Evolutionary conservation across 2,797 vertebrate genomes (phyloP), one percentile per base, ranked within the genome.

Genomic region (Hippoglossus hippoglossus): DNA sequence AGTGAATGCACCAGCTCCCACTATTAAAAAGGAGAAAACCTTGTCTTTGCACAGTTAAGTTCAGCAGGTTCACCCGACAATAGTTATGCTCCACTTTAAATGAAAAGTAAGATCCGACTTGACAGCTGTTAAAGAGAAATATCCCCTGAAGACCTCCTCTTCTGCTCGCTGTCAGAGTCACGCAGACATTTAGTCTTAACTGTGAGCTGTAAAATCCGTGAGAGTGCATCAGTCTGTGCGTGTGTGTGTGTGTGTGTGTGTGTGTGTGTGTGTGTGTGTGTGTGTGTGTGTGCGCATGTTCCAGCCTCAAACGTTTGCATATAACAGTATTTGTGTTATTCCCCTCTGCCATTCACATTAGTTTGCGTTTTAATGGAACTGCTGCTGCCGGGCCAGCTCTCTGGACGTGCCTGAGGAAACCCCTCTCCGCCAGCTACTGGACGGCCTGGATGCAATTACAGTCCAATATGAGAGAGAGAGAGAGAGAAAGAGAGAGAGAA

Each of bases 361-460:
- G 58, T 6, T 55, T 16, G 19, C 73, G 25, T 63, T 10, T 10
- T 63, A 83, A 77, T 71, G 62, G 51, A 79, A 55, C 21, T 28
- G 49, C 57, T 58, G 71, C 53, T 71, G 66, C 56, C 49, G 49
- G 53, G 76, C 70, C 75, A 55, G 28, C 55, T 79, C 71, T 47
- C 68, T 82, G 76, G 79, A 87, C 54, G 56, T 4, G 75, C 58
- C 73, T 58, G 79, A 86, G 87, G 89, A 88, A 90, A 84, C 70
- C 83, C 80, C 82, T 91, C 73, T 80, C 47, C 19, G 28, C 26
- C 22, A 28, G 77, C 84, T 84, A 75, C 85, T 75, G 78, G 74
- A 79, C 6, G 3, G 84, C 65, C 83, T 91, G 87, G 71, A 87
- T 87, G 81, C 79, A 90, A 91, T 91, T 91, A 91, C 80, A 87